A percentile compares a stretch with the other conserved stretches of the same genome.
Conservation (phyloP, 2,113 vertebrate genomes). For the Pimephales promelas region DNA sequence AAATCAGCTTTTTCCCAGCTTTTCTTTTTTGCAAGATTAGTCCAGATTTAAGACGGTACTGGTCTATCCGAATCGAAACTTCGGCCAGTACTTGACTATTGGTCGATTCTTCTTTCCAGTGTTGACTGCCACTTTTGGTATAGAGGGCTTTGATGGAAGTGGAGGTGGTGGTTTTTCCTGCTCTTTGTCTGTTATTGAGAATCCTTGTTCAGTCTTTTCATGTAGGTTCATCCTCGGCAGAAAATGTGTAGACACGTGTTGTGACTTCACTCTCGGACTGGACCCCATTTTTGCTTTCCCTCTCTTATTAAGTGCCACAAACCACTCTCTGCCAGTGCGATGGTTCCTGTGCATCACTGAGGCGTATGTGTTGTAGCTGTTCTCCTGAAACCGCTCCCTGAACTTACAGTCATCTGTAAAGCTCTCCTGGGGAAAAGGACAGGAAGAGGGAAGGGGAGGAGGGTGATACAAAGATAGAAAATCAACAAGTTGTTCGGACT, state of each 20-base stretch:
- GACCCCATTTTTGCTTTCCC: slow-evolving; percentile 95
- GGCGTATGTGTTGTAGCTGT: slow-evolving; percentile 97
- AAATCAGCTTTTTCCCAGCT: slow-evolving; percentile 4
- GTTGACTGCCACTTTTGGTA: slow-evolving; percentile 59
- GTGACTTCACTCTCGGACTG: slow-evolving; percentile 89
- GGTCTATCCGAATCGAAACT: slow-evolving; percentile 90
- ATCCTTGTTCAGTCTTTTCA: slow-evolving; percentile 77
- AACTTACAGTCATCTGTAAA: slow-evolving; percentile 95
- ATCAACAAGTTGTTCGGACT: slow-evolving; percentile 23
- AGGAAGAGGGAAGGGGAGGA: slow-evolving; percentile 10
- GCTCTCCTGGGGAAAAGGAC: slow-evolving; percentile 69
- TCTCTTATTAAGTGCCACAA: slow-evolving; percentile 94
- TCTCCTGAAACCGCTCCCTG: slow-evolving; percentile 96
- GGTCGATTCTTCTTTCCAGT: slow-evolving; percentile 67
- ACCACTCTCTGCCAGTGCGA: slow-evolving; percentile 87
- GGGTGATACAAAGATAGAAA: slow-evolving; percentile 13
- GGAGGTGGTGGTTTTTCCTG: slow-evolving; percentile 60
- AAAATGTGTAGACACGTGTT: slow-evolving; percentile 94
- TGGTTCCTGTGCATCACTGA: slow-evolving; percentile 85
- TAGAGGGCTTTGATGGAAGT: slow-evolving; percentile 56
- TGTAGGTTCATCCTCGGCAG: slow-evolving; percentile 83
- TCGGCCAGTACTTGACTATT: slow-evolving; percentile 88
- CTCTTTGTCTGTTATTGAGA: slow-evolving; percentile 80
- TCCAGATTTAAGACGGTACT: slow-evolving; percentile 16
- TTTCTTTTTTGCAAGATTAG: slow-evolving; percentile 4